phyloP scores from a whole-genome alignment of 2,888 invertebrate genomes.

The Drosophila recens region DNA sequence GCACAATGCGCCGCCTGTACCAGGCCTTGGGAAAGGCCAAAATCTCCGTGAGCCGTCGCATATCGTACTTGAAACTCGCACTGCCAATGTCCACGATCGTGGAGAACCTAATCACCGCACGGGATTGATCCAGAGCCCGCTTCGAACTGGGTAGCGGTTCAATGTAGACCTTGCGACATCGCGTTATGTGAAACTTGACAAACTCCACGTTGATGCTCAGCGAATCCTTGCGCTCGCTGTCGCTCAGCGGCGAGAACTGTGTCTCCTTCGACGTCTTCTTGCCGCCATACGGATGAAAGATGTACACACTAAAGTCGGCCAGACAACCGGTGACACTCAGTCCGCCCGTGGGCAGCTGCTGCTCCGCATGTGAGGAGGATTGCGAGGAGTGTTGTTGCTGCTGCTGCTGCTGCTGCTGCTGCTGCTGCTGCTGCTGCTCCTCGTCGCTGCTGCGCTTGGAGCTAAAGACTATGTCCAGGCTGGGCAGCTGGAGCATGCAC shows the following conservation, averaged over 20 bases:
- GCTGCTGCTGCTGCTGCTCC: constrained; percentile 77
- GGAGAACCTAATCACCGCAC: constrained; percentile 96
- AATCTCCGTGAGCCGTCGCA: constrained; percentile 98
- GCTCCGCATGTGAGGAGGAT: constrained; percentile 58
- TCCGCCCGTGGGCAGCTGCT: constrained; percentile 83
- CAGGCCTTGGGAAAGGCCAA: constrained; percentile 99
- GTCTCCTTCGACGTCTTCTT: constrained; percentile 93
- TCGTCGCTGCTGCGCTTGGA: constrained; percentile 94
- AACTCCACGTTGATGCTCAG: constrained; percentile 98
- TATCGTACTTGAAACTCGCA: constrained; percentile 99
- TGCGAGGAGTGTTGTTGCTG: constrained; percentile 45
- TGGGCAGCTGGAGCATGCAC: constrained; percentile 97
- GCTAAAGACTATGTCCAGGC: constrained; percentile 98
- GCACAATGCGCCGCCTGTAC: constrained; percentile 97
- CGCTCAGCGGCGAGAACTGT: constrained; percentile 94
- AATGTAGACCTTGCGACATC: constrained; percentile 95
- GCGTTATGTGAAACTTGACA: constrained; percentile 96
- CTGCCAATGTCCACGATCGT: constrained; percentile 98
- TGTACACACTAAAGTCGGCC: constrained; percentile 98
- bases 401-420: constrained; percentile 38
- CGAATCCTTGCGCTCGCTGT: constrained; percentile 97
- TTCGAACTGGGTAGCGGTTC: constrained; percentile 85
- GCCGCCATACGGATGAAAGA: constrained; percentile 98
- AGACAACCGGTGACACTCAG: constrained; percentile 96
- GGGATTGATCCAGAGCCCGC: constrained; percentile 88